Percentiles rank a stretch among this genome's conserved stretches.
Evolutionary conservation across 1,140 invertebrate genomes (phyloP).

Genomic region (Ceratoteleas bidentatus): DNA sequence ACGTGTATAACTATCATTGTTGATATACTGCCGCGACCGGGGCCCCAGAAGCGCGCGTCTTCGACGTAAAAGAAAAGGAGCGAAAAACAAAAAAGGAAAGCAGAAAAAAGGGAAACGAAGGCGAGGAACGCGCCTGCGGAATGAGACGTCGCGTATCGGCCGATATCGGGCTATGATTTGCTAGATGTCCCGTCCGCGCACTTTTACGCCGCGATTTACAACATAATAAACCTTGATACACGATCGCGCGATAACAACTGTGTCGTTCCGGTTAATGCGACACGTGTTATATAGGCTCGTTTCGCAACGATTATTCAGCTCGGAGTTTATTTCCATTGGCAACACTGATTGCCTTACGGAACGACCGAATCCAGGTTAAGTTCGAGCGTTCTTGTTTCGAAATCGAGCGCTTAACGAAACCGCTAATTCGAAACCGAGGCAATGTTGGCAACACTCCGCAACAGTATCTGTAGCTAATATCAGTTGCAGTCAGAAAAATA

Average conservation of each 20-base stretch:
- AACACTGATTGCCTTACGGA: no score
- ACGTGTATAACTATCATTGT: slow-evolving; percentile 82
- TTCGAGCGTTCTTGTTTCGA: no score
- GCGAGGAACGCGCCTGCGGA: slow-evolving; percentile 8
- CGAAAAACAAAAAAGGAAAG: slow-evolving; percentile 41
- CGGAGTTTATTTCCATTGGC: not conserved
- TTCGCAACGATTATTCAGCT: not conserved
- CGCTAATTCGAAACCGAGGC: no score
- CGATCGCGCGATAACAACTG: slow-evolving; percentile 39
- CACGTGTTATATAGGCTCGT: slow-evolving; percentile 12
- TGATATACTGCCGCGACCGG: slow-evolving; percentile 78
- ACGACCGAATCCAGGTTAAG: no score
- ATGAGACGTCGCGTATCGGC: slow-evolving; percentile 30
- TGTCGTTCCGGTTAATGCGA: slow-evolving; percentile 21
- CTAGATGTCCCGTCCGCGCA: slow-evolving; percentile 14
- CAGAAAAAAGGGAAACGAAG: no score
- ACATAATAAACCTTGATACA: slow-evolving; percentile 45
- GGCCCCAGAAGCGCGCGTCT: slow-evolving; percentile 54
- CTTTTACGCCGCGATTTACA: slow-evolving; percentile 45
- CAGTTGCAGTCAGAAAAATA: no score
- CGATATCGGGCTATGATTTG: slow-evolving; percentile 54
- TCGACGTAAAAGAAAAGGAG: slow-evolving; percentile 52
- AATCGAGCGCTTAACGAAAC: no score
- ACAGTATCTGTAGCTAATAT: no score
- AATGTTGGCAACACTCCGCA: no score